Evolutionary conservation across 2,797 vertebrate species (phyloP).

Genomic region (Sebastiscus albofasciatus): DNA sequence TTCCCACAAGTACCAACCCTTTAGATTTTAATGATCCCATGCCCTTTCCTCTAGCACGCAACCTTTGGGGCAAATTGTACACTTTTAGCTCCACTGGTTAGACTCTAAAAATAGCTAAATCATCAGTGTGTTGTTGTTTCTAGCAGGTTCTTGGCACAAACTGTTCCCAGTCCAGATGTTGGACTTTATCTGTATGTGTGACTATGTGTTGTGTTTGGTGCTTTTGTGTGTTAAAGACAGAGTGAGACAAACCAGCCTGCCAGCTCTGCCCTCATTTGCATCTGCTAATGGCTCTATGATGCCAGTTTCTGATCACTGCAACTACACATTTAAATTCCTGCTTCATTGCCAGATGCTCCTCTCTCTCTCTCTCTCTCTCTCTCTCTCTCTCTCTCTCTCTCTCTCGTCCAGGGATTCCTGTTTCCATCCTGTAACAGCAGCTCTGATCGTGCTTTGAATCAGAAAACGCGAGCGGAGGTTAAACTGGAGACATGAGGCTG

Average conservation of each 20-base stretch:
- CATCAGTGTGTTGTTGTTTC: neutral
- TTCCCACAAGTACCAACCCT: neutral
- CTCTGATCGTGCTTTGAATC: conserved; percentile 49
- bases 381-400: neutral
- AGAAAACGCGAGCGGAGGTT: conserved; percentile 19
- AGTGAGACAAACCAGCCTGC: conserved; percentile 45
- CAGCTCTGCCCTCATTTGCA: conserved; percentile 65
- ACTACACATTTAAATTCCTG: conserved; percentile 59
- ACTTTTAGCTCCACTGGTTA: neutral
- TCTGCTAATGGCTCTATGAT: conserved; percentile 66
- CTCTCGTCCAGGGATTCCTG: conserved; percentile 31
- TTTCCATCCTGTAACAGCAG: conserved; percentile 24
- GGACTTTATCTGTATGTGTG: conserved; percentile 20
- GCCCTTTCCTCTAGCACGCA: neutral
- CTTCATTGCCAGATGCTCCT: conserved; percentile 41
- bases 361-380: neutral
- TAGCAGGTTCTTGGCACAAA: conserved; percentile 17
- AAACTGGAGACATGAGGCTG: conserved; percentile 6
- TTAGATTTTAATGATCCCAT: neutral
- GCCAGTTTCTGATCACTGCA: conserved; percentile 64
- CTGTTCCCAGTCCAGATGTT: conserved; percentile 45
- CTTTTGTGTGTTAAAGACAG: conserved; percentile 11
- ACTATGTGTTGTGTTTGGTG: neutral
- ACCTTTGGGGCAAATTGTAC: neutral
- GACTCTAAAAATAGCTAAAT: neutral